A percentile compares a stretch with the other conserved stretches of the same genome.
Evolutionary conservation across 2,888 invertebrate species (phyloP).

Genomic region (Limnephilus rhombicus): DNA sequence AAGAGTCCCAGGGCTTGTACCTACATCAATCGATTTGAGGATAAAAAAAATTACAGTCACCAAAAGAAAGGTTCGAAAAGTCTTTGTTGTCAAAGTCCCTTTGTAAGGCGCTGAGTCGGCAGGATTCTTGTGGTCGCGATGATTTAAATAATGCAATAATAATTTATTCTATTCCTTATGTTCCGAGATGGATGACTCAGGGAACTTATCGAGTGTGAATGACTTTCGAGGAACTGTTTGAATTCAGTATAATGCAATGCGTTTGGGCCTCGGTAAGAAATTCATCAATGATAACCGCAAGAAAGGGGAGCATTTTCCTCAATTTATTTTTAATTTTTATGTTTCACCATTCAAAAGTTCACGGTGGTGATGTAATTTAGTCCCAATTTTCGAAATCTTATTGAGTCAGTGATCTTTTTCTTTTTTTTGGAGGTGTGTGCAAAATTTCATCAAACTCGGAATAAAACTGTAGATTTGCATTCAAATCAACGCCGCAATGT

Average conservation of each 20-base stretch:
- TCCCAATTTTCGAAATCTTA: too few relatives aligned
- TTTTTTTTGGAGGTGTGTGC: too few relatives aligned
- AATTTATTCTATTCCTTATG: background rate
- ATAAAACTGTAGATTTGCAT: too few relatives aligned
- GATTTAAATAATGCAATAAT: background rate
- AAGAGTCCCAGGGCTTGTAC: background rate
- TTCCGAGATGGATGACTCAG: background rate
- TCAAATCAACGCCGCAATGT: too few relatives aligned
- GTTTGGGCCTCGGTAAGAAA: background rate
- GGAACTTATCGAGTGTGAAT: conserved; percentile 7
- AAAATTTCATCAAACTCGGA: too few relatives aligned
- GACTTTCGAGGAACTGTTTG: conserved; percentile 11
- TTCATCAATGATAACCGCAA: background rate
- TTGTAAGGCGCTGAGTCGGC: background rate
- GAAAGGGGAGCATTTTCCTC: background rate
- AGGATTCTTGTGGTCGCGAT: conserved; percentile 18
- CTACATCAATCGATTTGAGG: background rate
- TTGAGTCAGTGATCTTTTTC: too few relatives aligned
- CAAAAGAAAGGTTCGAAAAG: background rate
- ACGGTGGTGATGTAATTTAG: background rate
- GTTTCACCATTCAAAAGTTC: background rate
- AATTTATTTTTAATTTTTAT: background rate
- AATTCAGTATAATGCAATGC: background rate
- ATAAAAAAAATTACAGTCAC: background rate
- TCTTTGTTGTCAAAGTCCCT: background rate